Evolutionary conservation across 2,888 invertebrate species (phyloP).

Genomic region (Salticus scenicus): DNA sequence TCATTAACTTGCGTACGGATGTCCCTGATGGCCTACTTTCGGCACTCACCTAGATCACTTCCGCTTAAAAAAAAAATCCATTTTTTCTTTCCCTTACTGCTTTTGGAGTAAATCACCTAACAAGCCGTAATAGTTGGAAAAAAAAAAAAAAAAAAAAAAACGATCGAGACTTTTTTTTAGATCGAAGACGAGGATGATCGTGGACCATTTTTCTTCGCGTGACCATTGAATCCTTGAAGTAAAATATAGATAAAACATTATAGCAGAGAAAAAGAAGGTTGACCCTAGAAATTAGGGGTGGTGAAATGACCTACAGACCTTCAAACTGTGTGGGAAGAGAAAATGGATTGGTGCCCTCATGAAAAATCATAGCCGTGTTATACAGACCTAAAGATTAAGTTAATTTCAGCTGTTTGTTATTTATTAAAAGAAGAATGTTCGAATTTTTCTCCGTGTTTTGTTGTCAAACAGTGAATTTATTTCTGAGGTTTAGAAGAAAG

Average conservation of each 20-base stretch:
- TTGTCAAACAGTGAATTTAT: no score
- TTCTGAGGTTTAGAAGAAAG: no score
- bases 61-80: constrained; percentile 14
- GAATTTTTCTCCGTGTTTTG: no score
- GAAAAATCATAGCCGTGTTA: no score
- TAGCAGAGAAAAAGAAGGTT: neutral
- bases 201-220: constrained; percentile 17
- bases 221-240: constrained; percentile 14
- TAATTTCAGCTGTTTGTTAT: no score
- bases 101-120: constrained; percentile 6
- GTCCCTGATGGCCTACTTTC: neutral
- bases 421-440: no score
- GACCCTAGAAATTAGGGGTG: neutral
- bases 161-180: no score
- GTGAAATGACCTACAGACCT: constrained; percentile 35
- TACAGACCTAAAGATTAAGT: no score
- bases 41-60: constrained; percentile 26
- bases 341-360: no score
- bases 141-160: neutral
- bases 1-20: neutral
- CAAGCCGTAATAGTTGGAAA: constrained; percentile 20
- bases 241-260: neutral
- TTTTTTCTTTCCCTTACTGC: neutral
- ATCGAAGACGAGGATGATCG: constrained; percentile 11
- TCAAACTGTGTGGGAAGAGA: constrained; percentile 4